A percentile compares a stretch with the other conserved stretches of the same genome.
These are phyloP conservation scores for Euura saliciscinereae DNA, from an alignment of 1,140 invertebrate genomes.

Conservation along the genomic window DNA sequence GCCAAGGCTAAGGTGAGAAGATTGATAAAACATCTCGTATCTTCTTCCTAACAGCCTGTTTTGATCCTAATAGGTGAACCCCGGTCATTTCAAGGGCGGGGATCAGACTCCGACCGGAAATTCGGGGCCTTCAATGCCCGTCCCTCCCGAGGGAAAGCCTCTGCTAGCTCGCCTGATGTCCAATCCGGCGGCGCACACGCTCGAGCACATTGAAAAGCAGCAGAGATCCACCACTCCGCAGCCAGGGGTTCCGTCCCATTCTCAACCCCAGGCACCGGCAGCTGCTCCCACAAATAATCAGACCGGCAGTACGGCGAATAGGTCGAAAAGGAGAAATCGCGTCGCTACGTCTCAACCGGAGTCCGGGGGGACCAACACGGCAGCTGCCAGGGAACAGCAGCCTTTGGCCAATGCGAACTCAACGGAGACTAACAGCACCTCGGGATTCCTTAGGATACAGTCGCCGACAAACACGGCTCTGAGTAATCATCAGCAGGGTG, in stretches of 20 bases:
- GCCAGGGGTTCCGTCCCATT: constrained; percentile 34
- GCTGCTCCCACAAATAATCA: background rate
- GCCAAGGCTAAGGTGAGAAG: constrained; percentile 73
- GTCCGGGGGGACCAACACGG: constrained; percentile 18
- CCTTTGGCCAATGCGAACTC: constrained; percentile 22
- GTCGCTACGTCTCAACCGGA: constrained; percentile 34
- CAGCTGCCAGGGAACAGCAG: background rate
- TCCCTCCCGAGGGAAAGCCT: constrained; percentile 58
- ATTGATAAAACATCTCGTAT: no score
- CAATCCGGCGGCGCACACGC: constrained; percentile 75
- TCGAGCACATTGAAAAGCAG: constrained; percentile 89
- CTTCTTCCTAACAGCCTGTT: no score
- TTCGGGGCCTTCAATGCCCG: constrained; percentile 27
- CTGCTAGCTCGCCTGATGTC: constrained; percentile 76
- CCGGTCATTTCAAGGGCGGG: constrained; percentile 49
- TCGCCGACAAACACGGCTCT: constrained; percentile 43
- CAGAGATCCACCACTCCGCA: constrained; percentile 76
- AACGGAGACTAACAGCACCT: constrained; percentile 40
- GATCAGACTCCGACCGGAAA: constrained; percentile 56
- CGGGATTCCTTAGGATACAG: constrained; percentile 56
- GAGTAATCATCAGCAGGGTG: constrained; percentile 22
- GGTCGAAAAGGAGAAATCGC: constrained; percentile 41
- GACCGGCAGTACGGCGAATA: constrained; percentile 46
- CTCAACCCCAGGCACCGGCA: constrained; percentile 6
- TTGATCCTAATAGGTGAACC: constrained; percentile 42